Evolutionary conservation across 2,888 invertebrate species (phyloP).

Genomic region (Anoplius nigerrimus): DNA sequence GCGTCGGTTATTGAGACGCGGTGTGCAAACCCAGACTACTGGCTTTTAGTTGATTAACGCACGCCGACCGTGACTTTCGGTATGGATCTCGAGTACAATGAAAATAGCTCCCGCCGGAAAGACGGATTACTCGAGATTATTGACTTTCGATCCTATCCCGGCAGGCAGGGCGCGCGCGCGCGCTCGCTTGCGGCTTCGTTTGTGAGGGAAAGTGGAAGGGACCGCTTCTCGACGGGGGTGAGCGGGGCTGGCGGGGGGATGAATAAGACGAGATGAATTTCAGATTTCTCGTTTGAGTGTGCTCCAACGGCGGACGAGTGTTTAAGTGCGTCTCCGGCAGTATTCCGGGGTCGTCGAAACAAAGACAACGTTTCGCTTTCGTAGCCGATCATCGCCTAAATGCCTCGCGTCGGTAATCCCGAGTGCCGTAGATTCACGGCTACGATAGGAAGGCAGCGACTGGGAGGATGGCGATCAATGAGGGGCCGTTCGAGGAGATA

Average conservation of each 20-base stretch:
- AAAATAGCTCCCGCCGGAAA: constrained; percentile 61
- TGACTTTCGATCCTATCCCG: constrained; percentile 57
- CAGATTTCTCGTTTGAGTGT: constrained; percentile 14
- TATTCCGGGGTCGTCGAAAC: too few relatives aligned
- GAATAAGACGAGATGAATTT: constrained; percentile 43
- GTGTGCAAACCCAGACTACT: constrained; percentile 66
- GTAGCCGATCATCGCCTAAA: too few relatives aligned
- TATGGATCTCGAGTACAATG: constrained; percentile 57
- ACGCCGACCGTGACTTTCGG: constrained; percentile 52
- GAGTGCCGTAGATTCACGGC: too few relatives aligned
- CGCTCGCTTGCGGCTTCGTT: not conserved
- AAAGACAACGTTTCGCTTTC: too few relatives aligned
- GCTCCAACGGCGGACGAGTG: not conserved
- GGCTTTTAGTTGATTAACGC: constrained; percentile 71
- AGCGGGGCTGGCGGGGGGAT: constrained; percentile 14
- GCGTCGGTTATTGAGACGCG: constrained; percentile 57
- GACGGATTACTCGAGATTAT: constrained; percentile 65
- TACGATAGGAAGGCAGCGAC: too few relatives aligned
- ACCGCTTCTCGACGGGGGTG: too few relatives aligned
- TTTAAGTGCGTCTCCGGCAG: too few relatives aligned
- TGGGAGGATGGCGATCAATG: too few relatives aligned
- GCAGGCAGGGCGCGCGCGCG: constrained; percentile 21
- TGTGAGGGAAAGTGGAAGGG: constrained; percentile 28
- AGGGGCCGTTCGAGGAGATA: too few relatives aligned
- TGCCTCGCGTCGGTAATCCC: too few relatives aligned